phyloP scores from a whole-genome alignment of 1,140 invertebrate species.

The Zaprionus vittiger region DNA sequence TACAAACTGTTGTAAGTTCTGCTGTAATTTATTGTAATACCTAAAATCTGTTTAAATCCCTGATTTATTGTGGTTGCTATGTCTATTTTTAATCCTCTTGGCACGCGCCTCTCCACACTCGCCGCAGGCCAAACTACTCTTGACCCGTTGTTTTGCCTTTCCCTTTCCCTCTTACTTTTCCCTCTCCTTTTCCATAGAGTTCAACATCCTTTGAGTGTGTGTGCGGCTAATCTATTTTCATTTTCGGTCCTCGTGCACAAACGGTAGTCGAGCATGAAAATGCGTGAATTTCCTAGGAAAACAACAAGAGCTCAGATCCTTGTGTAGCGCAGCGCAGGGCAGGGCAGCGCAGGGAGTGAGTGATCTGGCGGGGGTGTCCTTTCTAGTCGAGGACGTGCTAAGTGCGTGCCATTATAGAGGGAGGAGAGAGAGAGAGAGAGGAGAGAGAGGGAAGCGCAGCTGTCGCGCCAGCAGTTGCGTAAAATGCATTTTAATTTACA shows the following conservation, averaged over 20 bases:
- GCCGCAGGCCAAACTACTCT: slow-evolving; percentile 4
- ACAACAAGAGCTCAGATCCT: slow-evolving; percentile 39
- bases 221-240: slow-evolving; percentile 75
- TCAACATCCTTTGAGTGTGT: slow-evolving; percentile 71
- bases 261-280: slow-evolving; percentile 82
- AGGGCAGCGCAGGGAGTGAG: neutral
- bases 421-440: too few relatives aligned
- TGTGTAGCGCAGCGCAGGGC: neutral
- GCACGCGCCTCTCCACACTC: slow-evolving; percentile 56
- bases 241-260: slow-evolving; percentile 20
- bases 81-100: slow-evolving; percentile 13
- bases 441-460: slow-evolving; percentile 50
- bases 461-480: slow-evolving; percentile 70
- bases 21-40: neutral
- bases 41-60: neutral
- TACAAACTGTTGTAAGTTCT: neutral
- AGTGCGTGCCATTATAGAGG: slow-evolving; percentile 66
- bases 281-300: slow-evolving; percentile 75
- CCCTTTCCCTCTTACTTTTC: slow-evolving; percentile 20
- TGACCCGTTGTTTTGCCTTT: slow-evolving; percentile 43
- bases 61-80: neutral
- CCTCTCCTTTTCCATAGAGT: slow-evolving; percentile 27
- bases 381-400: slow-evolving; percentile 61
- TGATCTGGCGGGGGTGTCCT: slow-evolving; percentile 63
- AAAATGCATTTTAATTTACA: slow-evolving; percentile 83